Evolutionary conservation across 1,140 invertebrate species (phyloP).

Genomic region (Bursaphelenchus mucronatus): DNA sequence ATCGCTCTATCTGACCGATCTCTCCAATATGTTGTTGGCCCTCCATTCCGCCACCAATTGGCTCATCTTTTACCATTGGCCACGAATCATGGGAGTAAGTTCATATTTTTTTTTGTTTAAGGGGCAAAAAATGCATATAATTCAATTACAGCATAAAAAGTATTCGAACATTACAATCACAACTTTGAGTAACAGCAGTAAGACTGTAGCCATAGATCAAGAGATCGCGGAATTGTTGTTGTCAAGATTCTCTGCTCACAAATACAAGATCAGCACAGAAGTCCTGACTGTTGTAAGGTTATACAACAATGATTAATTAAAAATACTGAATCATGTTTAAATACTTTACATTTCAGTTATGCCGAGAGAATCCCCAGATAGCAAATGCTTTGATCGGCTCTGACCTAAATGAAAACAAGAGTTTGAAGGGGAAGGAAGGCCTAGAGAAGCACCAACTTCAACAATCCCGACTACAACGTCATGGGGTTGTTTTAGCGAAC

Average conservation of each 20-base stretch:
- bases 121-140: not conserved
- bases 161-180: conserved; percentile 28
- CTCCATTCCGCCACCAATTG: conserved; percentile 53
- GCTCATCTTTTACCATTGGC: conserved; percentile 59
- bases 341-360: conserved; percentile 26
- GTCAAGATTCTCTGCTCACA: conserved; percentile 30
- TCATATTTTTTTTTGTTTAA: not conserved
- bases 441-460: conserved; percentile 14
- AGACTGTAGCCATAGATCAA: conserved; percentile 32
- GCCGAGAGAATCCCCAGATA: conserved; percentile 25
- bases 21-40: conserved; percentile 52
- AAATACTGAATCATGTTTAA: too few relatives aligned
- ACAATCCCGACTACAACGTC: conserved; percentile 27
- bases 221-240: conserved; percentile 34
- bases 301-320: not conserved
- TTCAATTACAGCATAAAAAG: conserved; percentile 28
- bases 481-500: conserved; percentile 30
- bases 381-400: conserved; percentile 13
- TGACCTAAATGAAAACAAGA: conserved; percentile 6
- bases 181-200: conserved; percentile 26
- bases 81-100: conserved; percentile 27
- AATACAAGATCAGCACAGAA: conserved; percentile 38
- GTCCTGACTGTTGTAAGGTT: conserved; percentile 29
- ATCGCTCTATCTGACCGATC: conserved; percentile 57
- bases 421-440: not conserved